phyloP scores from a whole-genome alignment of 2,113 vertebrate genomes.

The Carassius auratus region DNA sequence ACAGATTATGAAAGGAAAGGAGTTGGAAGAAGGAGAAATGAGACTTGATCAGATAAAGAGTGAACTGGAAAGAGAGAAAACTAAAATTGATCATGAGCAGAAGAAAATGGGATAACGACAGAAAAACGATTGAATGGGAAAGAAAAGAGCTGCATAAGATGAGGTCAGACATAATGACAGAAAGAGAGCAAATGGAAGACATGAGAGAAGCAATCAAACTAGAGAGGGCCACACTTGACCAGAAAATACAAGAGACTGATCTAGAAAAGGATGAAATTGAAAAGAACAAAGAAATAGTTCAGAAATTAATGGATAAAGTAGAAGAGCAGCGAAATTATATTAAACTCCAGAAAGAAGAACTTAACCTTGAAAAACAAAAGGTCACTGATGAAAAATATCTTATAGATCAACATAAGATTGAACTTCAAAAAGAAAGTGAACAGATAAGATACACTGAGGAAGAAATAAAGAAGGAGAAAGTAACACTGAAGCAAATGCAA shows the following conservation, averaged over 20 bases:
- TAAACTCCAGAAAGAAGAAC: not conserved
- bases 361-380: not conserved
- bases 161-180: not conserved
- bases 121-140: not conserved
- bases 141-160: slow-evolving; percentile 14
- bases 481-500: not conserved
- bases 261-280: not conserved
- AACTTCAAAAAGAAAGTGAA: not conserved
- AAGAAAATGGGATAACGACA: not conserved
- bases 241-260: slow-evolving; percentile 21
- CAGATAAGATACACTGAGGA: not conserved
- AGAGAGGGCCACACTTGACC: not conserved
- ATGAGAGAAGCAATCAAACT: not conserved
- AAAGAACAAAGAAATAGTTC: not conserved
- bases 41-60: not conserved
- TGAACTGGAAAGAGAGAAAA: not conserved
- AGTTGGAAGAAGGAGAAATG: too few species aligned
- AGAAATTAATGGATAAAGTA: not conserved
- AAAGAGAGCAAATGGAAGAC: not conserved
- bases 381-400: not conserved
- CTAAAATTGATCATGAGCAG: not conserved
- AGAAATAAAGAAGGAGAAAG: not conserved
- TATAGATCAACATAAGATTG: not conserved
- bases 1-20: not conserved
- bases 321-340: not conserved